Conservation (phyloP, 2,113 vertebrate genomes). For the Trogon surrucura region DNA sequence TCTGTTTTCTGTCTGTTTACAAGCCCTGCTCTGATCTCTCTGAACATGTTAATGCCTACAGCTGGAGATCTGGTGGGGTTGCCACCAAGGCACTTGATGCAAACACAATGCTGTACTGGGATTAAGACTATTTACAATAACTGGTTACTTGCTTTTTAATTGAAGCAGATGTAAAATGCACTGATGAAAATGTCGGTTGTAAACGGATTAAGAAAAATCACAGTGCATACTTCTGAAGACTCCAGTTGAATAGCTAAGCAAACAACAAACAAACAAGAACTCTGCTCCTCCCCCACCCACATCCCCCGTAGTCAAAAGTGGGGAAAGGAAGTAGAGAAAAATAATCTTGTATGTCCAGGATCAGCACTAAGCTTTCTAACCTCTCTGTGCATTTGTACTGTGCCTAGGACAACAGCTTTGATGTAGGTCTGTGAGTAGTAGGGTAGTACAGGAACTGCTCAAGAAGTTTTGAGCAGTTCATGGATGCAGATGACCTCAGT, state of each 20-base stretch:
- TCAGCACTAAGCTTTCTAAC: not conserved
- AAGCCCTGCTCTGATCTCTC: not conserved
- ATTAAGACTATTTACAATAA: constrained; percentile 52
- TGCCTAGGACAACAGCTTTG: not conserved
- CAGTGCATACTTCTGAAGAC: not conserved
- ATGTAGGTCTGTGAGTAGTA: not conserved
- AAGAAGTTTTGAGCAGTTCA: not conserved
- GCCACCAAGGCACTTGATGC: not conserved
- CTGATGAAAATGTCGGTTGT: not conserved
- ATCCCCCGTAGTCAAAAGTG: not conserved
- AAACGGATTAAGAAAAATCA: not conserved
- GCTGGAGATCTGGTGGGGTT: constrained; percentile 1
- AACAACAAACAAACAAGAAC: not conserved
- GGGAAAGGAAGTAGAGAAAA: not conserved
- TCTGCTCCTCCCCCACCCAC: accelerated
- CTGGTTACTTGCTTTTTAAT: constrained; percentile 15
- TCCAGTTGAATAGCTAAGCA: not conserved
- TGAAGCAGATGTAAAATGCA: not conserved
- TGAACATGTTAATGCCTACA: not conserved
- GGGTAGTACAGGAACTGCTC: not conserved
- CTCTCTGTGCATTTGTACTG: not conserved
- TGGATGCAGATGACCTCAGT: not conserved
- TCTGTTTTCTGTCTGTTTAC: constrained; percentile 40
- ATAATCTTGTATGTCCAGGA: not conserved
- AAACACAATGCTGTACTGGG: constrained; percentile 20